A percentile compares a stretch with the other conserved stretches of the same genome.
These are phyloP conservation scores for Drosophila aff. DNA, from an alignment of 1,140 invertebrate species.

Conservation along the genomic window DNA sequence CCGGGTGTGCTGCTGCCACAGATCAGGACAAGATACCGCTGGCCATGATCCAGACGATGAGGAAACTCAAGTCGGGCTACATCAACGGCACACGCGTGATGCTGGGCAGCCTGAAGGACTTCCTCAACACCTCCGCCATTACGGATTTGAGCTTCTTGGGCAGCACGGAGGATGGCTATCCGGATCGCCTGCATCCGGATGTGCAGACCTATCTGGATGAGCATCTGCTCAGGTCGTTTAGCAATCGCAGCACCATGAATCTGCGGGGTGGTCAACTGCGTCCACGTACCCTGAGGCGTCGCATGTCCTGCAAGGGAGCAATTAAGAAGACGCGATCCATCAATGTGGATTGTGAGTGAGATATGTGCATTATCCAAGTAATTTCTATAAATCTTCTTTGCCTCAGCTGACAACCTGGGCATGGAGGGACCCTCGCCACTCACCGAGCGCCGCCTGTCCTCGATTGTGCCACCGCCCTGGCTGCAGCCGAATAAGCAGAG, in stretches of 20 bases:
- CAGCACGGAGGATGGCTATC: conserved; percentile 95
- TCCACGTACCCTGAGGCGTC: conserved; percentile 87
- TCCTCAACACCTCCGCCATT: conserved; percentile 97
- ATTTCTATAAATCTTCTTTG: conserved; percentile 16
- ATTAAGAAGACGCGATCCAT: conserved; percentile 95
- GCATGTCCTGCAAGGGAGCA: conserved; percentile 93
- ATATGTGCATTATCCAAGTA: not conserved
- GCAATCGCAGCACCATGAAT: conserved; percentile 89
- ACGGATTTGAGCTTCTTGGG: conserved; percentile 97
- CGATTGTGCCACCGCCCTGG: conserved; percentile 87
- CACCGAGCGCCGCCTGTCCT: conserved; percentile 87
- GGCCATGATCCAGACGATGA: conserved; percentile 98
- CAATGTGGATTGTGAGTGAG: conserved; percentile 90
- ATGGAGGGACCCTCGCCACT: conserved; percentile 88
- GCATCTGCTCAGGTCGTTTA: conserved; percentile 92
- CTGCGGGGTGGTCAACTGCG: conserved; percentile 86
- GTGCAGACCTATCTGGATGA: conserved; percentile 95
- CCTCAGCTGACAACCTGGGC: conserved; percentile 90
- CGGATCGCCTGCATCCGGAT: conserved; percentile 93
- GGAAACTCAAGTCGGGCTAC: conserved; percentile 99
- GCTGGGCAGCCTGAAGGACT: conserved; percentile 95
- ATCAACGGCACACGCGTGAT: conserved; percentile 98
- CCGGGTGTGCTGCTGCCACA: conserved; percentile 85
- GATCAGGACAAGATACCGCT: conserved; percentile 94
- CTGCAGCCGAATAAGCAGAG: conserved; percentile 86